Evolutionary conservation across 2,113 vertebrate genomes (phyloP).

Genomic region (Macquaria australasica): DNA sequence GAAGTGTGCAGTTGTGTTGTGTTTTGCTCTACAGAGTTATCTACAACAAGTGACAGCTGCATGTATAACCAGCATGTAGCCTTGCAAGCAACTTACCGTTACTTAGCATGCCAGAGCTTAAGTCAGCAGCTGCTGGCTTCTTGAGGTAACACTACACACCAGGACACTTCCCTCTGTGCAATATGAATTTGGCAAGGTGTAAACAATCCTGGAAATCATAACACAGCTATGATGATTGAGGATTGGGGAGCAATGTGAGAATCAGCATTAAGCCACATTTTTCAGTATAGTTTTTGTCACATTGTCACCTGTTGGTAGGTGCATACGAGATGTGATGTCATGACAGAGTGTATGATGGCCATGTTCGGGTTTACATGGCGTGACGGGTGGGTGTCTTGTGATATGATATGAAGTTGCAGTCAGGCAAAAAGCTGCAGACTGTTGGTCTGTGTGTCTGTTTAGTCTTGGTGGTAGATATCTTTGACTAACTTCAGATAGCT

Average conservation of each 20-base stretch:
- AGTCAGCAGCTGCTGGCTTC: background rate
- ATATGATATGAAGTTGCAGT: background rate
- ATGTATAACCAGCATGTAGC: background rate
- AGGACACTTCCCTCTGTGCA: background rate
- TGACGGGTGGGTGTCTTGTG: background rate
- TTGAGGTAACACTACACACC: background rate
- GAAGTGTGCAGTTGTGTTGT: background rate
- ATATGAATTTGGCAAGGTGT: background rate
- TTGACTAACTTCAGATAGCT: background rate
- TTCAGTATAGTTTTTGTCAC: background rate
- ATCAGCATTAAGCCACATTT: background rate
- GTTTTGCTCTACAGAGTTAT: background rate
- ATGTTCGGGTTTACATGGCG: background rate
- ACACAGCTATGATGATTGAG: background rate
- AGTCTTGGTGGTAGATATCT: background rate
- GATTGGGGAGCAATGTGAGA: background rate
- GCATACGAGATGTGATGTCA: background rate
- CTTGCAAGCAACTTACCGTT: background rate
- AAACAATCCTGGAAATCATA: background rate
- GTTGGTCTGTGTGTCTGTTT: background rate
- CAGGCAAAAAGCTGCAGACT: background rate
- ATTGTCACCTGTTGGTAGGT: background rate
- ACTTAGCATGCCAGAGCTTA: constrained; percentile 1
- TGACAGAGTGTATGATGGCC: background rate
- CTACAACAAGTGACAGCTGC: background rate